Percentiles rank a stretch among this genome's conserved stretches.
phyloP scores from a whole-genome alignment of 2,888 invertebrate genomes.

The Tanytarsus gracilentus region DNA sequence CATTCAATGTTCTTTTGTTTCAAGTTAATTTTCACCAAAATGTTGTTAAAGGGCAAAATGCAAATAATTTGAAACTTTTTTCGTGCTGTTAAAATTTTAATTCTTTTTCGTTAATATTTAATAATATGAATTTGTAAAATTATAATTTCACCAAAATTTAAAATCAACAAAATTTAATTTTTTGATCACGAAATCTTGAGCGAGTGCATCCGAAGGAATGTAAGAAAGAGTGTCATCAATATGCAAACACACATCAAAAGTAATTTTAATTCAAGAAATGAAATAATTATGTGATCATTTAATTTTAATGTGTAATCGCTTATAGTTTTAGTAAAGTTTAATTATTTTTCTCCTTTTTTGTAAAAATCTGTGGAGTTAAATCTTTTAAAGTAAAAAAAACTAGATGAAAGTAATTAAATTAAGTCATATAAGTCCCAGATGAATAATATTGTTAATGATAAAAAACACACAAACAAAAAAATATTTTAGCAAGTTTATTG shows the following conservation, averaged over 20 bases:
- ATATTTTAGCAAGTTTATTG: neutral
- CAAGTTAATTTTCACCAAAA: neutral
- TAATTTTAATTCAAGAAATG: neutral
- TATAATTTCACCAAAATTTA: neutral
- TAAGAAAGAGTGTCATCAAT: too few relatives aligned
- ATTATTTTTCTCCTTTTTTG: neutral
- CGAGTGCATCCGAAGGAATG: too few relatives aligned
- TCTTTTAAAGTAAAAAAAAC: neutral
- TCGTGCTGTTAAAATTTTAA: too few relatives aligned
- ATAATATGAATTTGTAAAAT: neutral
- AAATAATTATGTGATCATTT: conserved; percentile 2
- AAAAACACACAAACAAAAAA: neutral
- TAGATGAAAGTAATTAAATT: neutral
- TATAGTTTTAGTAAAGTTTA: neutral
- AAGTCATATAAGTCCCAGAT: neutral
- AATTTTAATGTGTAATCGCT: neutral
- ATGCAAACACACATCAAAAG: too few relatives aligned
- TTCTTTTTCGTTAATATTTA: neutral
- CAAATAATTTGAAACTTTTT: too few relatives aligned
- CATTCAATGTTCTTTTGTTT: neutral
- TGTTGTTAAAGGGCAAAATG: too few relatives aligned
- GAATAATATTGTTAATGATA: neutral
- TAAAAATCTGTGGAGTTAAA: neutral
- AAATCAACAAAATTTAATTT: neutral
- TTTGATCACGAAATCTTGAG: too few relatives aligned